Conservation (phyloP, 2,888 invertebrate genomes). For the Esperia sulphurella region DNA sequence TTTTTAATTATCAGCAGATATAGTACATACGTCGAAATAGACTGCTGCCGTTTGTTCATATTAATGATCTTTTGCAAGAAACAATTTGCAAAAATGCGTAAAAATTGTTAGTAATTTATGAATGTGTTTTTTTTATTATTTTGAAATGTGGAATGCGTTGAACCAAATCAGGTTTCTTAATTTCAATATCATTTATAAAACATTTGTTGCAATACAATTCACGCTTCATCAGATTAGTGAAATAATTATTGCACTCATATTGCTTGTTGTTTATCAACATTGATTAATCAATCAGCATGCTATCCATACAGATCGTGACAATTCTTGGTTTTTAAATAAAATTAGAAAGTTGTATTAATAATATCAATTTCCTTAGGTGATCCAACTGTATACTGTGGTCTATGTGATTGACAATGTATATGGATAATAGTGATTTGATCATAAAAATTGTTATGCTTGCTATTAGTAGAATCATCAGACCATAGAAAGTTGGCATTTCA, state of each 20-base stretch:
- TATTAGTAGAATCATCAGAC: conserved; percentile 47
- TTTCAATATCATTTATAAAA: conserved; percentile 18
- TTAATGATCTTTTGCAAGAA: too few relatives aligned
- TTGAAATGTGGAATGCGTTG: conserved; percentile 20
- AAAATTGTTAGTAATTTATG: too few relatives aligned
- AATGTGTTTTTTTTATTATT: too few relatives aligned
- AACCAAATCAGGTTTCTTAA: conserved; percentile 38
- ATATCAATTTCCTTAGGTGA: conserved; percentile 25
- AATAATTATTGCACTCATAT: conserved; percentile 28
- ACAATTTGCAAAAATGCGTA: too few relatives aligned
- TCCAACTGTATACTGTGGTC: conserved; percentile 11
- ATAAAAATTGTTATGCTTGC: conserved; percentile 22
- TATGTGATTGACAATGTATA: conserved; percentile 35
- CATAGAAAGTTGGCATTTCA: conserved; percentile 44
- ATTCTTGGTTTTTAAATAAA: conserved; percentile 41
- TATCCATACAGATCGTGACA: conserved; percentile 35
- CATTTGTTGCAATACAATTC: conserved; percentile 37
- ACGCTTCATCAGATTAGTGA: conserved; percentile 34
- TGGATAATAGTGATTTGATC: conserved; percentile 42
- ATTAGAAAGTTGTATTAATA: conserved; percentile 63
- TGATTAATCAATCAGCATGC: conserved; percentile 20
- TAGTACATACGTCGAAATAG: too few relatives aligned
- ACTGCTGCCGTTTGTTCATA: not conserved
- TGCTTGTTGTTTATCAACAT: conserved; percentile 27
- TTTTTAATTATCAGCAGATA: not conserved